Conservation (phyloP, 2,888 invertebrate species). For the Troides helena region DNA sequence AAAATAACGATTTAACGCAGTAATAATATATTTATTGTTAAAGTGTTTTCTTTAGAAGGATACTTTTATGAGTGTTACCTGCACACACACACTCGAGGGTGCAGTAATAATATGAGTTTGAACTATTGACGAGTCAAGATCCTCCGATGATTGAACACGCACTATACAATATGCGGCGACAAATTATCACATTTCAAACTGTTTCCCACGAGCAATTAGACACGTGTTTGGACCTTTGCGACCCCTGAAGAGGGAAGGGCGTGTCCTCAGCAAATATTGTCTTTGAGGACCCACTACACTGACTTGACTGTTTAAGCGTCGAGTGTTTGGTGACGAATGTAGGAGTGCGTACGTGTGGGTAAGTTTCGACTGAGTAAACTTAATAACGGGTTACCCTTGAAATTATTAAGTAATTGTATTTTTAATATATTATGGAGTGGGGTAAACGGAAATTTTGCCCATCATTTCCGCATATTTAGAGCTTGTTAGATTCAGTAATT, state of each 20-base stretch:
- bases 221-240: constrained; percentile 59
- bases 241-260: constrained; percentile 53
- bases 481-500: too few species aligned
- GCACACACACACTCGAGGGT: too few species aligned
- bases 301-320: constrained; percentile 66
- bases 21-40: too few species aligned
- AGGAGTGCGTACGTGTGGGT: constrained; percentile 39
- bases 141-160: constrained; percentile 30
- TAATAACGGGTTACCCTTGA: neutral
- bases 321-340: constrained; percentile 49
- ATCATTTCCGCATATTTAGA: too few species aligned
- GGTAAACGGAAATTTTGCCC: too few species aligned
- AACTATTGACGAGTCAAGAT: constrained; percentile 25
- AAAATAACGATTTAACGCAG: too few species aligned
- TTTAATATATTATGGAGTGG: too few species aligned
- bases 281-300: constrained; percentile 69
- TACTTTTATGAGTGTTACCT: too few species aligned
- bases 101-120: neutral
- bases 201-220: constrained; percentile 65
- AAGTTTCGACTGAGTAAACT: constrained; percentile 5
- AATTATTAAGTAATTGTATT: too few species aligned
- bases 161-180: constrained; percentile 45
- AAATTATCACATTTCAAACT: constrained; percentile 63
- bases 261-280: constrained; percentile 76
- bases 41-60: too few species aligned